Base-by-base conservation (phyloP, 1,140 invertebrate species). In the Cyclargus thomasi region DNA sequence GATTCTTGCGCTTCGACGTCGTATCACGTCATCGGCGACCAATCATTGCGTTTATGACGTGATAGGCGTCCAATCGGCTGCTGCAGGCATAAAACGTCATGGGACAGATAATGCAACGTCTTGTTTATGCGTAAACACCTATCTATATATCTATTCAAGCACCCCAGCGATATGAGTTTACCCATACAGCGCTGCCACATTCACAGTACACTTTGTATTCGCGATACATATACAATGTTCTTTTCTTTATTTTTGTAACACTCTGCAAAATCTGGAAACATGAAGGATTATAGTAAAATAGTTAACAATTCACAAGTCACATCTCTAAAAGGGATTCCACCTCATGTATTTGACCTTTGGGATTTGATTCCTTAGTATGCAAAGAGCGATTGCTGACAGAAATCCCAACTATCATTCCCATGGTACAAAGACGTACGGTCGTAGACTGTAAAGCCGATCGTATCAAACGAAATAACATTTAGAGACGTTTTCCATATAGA, bases 401-500 rank as follows among this genome's bases (percentile, higher is more conserved):
- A 73, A 67, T 67, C 72, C 63, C 69, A 72, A 74, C 72, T 74
- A 74, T 74, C 69, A 47, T 53, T 70, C 70, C 72, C 70, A 63
- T 53, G 72, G 67, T 67, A 70, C 71, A 59, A 65, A 64, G 68
- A 70, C 69, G 73, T 74, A 72, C 68, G 69, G 63, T 53, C 68
- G 64, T 64, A 68, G 69, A 64, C 70, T 70, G 64, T 67, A 65
- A 67, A 71, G 74, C 63, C 67, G 53, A 78, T 78, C 78, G 80
- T 82, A 84, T 82, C 79, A 73, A 73, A 76, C 77, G 76, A 74
- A 77, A 80, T 78, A 47, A 83, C 76, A 83, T 83, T 83, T 79
- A 75, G 76, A 84, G 75, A 70, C 74, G 82, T 82, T 85, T 85
- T 78, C 80, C 82, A 85, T 85, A 83, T 85, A 85, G 83, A 85